A percentile compares a stretch with the other conserved stretches of the same genome.
Evolutionary conservation across 2,113 vertebrate species (phyloP).

Genomic region (Oriolus oriolus): DNA sequence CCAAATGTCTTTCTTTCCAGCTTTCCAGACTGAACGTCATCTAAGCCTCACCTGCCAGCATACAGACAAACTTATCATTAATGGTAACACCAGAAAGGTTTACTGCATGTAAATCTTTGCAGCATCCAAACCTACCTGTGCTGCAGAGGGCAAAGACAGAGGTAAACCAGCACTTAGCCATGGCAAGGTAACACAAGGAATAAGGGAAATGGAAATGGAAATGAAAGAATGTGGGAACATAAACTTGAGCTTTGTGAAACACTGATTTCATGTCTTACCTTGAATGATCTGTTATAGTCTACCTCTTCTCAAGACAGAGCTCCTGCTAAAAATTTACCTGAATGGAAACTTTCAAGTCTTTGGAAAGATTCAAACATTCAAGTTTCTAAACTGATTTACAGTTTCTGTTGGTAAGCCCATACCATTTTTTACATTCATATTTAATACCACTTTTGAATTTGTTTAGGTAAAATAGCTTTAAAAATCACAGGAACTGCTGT

Average conservation of each 20-base stretch:
- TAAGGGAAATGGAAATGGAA: not conserved
- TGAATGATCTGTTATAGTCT: constrained; percentile 56
- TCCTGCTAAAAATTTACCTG: constrained; percentile 70
- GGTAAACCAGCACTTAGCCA: not conserved
- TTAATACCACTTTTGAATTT: not conserved
- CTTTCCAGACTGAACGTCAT: not conserved
- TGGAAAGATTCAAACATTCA: constrained; percentile 27
- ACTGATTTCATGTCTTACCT: constrained; percentile 69
- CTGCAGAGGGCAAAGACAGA: not conserved
- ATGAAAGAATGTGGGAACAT: constrained; percentile 21
- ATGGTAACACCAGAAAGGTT: not conserved
- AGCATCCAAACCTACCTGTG: not conserved
- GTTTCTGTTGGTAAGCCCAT: not conserved
- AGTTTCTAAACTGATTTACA: not conserved
- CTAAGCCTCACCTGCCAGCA: not conserved
- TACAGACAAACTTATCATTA: not conserved
- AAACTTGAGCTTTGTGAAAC: constrained; percentile 19
- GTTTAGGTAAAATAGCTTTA: not conserved
- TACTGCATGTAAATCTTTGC: not conserved
- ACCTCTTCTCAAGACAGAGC: constrained; percentile 69
- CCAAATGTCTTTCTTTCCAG: not conserved
- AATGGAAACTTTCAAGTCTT: constrained; percentile 63
- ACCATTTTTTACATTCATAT: not conserved
- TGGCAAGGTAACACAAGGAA: constrained; percentile 61
- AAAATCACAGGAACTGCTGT: not conserved